phyloP scores from a whole-genome alignment of 2,797 vertebrate species.

The Tauraco hartlaubi region DNA sequence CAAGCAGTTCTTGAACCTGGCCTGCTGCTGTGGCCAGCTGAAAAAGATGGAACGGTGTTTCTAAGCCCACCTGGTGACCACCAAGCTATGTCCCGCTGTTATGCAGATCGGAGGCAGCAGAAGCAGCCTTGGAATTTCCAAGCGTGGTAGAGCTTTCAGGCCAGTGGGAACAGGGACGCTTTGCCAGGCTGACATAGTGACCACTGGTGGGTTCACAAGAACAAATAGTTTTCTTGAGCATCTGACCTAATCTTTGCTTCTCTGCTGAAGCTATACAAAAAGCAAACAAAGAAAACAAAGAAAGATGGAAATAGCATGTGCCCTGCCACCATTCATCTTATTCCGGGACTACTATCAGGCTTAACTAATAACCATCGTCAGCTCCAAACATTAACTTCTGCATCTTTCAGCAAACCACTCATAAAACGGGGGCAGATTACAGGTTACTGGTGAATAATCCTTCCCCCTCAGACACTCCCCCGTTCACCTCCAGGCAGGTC shows the following conservation, averaged over 20 bases:
- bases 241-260: neutral
- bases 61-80: neutral
- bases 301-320: neutral
- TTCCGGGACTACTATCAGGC: neutral
- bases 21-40: neutral
- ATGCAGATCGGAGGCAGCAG: neutral
- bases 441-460: neutral
- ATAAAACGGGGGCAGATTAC: neutral
- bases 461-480: neutral
- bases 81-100: fast-evolving
- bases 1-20: neutral
- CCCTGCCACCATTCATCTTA: neutral
- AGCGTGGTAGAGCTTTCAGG: neutral
- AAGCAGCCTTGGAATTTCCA: neutral
- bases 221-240: neutral
- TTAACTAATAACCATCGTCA: neutral
- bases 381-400: neutral
- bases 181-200: neutral
- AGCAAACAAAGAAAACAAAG: neutral
- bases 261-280: neutral
- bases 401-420: neutral
- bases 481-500: neutral
- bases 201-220: neutral
- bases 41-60: neutral
- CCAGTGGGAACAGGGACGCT: neutral